Evolutionary conservation across 1,140 invertebrate genomes (phyloP), one percentile per base, ranked within the genome.

Genomic region (Caenorhabditis latens): DNA sequence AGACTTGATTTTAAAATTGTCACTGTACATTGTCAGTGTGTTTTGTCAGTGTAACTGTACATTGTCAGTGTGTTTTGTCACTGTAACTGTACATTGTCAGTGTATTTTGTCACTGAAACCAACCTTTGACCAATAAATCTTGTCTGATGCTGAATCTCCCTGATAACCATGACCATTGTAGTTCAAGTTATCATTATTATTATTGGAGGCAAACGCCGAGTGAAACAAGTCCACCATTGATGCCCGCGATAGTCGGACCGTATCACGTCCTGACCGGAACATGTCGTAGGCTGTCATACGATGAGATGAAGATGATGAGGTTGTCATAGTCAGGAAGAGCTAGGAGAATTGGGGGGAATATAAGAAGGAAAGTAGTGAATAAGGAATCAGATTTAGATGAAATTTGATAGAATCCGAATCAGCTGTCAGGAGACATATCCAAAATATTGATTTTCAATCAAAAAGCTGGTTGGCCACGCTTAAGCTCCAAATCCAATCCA

Each of bases 251-350:
- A 71, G 43, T 46, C 67, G 67, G 42, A 71, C 67, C n/a, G 67
- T 71, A 19, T 71, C 67, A 46, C 67, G 67, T 71, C 67, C 67
- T 4, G 67, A 71, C 6, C 67, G 67, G 43, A 71, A n/a, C 67
- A 71, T 71, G 67, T 71, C 42, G 63, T 65, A 65, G 7, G 63
- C 63, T 71, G 67, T 46, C 67, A 71, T 43, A 71, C 67, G 67
- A 71, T 71, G 67, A 46, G 63, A 40, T 42, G 63, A 65, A 21
- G 32, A 7, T 16, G 67, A 71, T 71, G 67, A 46, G 43, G 42
- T 71, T 71, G 42, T 71, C 67, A 71, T 19, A 19, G 43, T 7
- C 1, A 16, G 19, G n/a, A 40, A n/a, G 11, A n/a, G n/a, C n/a
- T n/a, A n/a, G n/a, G n/a, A n/a, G n/a, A n/a, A n/a, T n/a, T n/a